phyloP scores from a whole-genome alignment of 2,797 vertebrate genomes.

The Sebastes diaconus region DNA sequence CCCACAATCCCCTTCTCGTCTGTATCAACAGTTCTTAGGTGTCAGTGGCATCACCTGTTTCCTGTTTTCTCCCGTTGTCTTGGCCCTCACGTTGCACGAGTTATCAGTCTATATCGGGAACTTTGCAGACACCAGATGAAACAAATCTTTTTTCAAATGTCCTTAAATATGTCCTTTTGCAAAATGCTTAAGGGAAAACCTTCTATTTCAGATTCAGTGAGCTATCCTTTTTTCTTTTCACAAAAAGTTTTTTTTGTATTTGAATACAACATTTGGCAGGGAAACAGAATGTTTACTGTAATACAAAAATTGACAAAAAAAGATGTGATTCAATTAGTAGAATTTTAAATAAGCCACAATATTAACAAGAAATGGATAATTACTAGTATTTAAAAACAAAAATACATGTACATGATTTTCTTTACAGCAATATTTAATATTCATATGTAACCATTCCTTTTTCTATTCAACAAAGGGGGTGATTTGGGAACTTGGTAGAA shows the following conservation, averaged over 20 bases:
- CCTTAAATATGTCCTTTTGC: too few species aligned
- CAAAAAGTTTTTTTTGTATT: background rate
- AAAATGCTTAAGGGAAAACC: background rate
- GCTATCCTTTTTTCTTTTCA: background rate
- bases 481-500: background rate
- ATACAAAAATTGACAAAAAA: background rate
- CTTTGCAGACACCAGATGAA: background rate
- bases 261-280: background rate
- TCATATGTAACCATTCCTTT: too few species aligned
- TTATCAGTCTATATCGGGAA: background rate
- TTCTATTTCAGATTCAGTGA: background rate
- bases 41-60: slow-evolving; percentile 45
- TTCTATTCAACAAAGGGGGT: too few species aligned
- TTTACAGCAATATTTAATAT: background rate
- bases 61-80: slow-evolving; percentile 24
- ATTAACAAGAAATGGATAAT: background rate
- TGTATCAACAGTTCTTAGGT: slow-evolving; percentile 34
- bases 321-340: background rate
- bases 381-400: background rate
- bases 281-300: fast-evolving
- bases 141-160: background rate
- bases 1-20: slow-evolving; percentile 25
- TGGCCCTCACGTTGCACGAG: background rate
- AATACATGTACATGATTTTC: background rate
- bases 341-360: background rate